Conservation (phyloP, 2,888 invertebrate species). For the Hirtodrosophila alboralis region DNA sequence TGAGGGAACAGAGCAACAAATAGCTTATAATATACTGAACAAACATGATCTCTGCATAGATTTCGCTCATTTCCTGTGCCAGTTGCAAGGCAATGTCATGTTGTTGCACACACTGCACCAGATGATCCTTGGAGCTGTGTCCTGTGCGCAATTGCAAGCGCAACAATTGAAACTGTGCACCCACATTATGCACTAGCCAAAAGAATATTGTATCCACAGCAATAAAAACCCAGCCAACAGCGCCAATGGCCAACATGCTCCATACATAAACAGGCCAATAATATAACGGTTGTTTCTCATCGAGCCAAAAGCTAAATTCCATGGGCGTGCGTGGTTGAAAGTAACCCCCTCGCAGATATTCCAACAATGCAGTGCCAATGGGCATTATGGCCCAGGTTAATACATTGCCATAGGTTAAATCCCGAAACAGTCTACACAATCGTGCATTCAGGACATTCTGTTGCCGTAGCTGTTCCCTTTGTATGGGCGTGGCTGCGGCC, state of each 20-base stretch:
- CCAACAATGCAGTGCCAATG: slow-evolving; percentile 23
- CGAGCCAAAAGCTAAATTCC: slow-evolving; percentile 55
- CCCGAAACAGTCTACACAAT: slow-evolving; percentile 27
- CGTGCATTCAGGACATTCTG: slow-evolving; percentile 31
- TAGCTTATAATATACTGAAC: slow-evolving; percentile 53
- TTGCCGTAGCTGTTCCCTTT: slow-evolving; percentile 6
- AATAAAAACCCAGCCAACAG: slow-evolving; percentile 26
- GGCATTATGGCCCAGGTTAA: slow-evolving; percentile 19
- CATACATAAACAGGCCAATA: slow-evolving; percentile 47
- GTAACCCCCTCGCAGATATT: background rate
- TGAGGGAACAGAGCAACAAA: slow-evolving; percentile 45
- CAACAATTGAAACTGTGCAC: slow-evolving; percentile 42
- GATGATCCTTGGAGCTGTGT: background rate
- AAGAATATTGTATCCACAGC: slow-evolving; percentile 47
- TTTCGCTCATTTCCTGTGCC: slow-evolving; percentile 30
- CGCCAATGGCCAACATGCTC: slow-evolving; percentile 36
- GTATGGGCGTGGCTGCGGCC: background rate
- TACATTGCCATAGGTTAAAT: slow-evolving; percentile 19
- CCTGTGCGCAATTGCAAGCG: slow-evolving; percentile 2
- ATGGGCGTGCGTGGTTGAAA: slow-evolving; percentile 47
- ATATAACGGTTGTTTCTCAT: slow-evolving; percentile 16
- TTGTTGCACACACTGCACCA: slow-evolving; percentile 19
- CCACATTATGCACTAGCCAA: slow-evolving; percentile 48
- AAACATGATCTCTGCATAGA: slow-evolving; percentile 53
- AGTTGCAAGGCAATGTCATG: slow-evolving; percentile 37